Evolutionary conservation across 2,888 invertebrate genomes (phyloP), one percentile per base, ranked within the genome.

Genomic region (Mamestra brassicae): DNA sequence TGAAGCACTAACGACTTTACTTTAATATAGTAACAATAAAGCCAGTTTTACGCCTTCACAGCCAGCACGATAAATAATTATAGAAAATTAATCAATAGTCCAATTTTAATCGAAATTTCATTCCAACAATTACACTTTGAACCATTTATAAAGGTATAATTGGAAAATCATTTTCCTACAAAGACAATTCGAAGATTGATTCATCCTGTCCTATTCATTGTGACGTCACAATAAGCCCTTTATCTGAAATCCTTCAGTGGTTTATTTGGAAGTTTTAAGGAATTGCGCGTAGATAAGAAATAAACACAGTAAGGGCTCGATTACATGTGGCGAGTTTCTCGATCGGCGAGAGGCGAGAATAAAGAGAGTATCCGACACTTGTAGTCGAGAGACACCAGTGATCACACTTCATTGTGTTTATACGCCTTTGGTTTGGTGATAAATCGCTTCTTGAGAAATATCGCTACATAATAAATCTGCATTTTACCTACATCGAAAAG

Each of bases 131-230:
- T 45, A 63, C 52, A 45, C 4, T 71, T 63, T 17, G 55, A 42
- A 66, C 69, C 52, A 74, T 76, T 76, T 71, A 74, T 74, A 74
- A 70, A 72, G 61, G 60, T 68, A 58, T 73, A 71, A 80, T 80
- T 80, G 77, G 63, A 70, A 84, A 77, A 83, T 84, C 3, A 82
- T 85, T 82, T 76, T 17, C 36, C 36, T 57, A 36, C 50, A 83
- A 71, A 85, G 76, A 85, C 83, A 85, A 80, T 84, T 65, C 34
- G 63, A 81, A 82, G 88, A 88, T 87, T 85, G 86, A 87, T 87
- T 81, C 71, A 67, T 71, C 72, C 75, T 79, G 81, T 72, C 69
- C 65, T 76, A 26, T 81, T 74, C 81, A 83, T 81, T 73, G 80
- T 87, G 72, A 71, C 62, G 52, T 71, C 73, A 83, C 85, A 85